Evolutionary conservation across 2,113 vertebrate species (phyloP).

Genomic region (Sus scrofa): DNA sequence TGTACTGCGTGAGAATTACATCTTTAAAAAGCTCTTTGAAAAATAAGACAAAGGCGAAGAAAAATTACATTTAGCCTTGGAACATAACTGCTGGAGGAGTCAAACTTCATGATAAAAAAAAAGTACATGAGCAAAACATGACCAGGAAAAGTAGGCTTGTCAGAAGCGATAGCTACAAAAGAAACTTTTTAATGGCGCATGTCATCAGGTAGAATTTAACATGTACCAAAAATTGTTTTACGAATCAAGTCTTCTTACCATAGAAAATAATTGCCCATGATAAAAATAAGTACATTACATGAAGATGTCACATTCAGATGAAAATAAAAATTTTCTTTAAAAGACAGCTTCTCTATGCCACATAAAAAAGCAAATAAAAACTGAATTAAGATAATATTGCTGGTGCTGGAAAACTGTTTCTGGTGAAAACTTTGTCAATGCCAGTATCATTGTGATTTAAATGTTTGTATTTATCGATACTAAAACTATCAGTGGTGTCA

Average conservation of each 20-base stretch:
- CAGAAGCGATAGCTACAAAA: not conserved
- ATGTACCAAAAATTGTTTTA: not conserved
- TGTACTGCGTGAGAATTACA: not conserved
- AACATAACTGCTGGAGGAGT: not conserved
- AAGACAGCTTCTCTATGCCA: not conserved
- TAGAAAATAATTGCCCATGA: not conserved
- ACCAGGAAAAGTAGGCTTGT: not conserved
- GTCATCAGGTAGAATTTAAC: not conserved
- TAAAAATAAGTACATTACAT: not conserved
- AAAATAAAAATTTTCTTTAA: not conserved
- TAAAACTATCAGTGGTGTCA: not conserved
- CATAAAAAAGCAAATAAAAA: constrained; percentile 39
- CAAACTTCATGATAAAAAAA: not conserved
- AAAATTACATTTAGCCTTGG: constrained; percentile 48
- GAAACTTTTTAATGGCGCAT: not conserved
- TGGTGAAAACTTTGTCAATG: constrained; percentile 6
- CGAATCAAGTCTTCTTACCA: not conserved
- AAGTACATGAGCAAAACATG: not conserved
- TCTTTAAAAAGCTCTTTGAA: constrained; percentile 9
- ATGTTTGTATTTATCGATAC: constrained; percentile 4
- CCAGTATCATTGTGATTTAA: constrained; percentile 36
- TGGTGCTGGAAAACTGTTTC: not conserved
- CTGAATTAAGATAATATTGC: not conserved
- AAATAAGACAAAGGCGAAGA: not conserved
- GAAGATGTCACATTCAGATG: not conserved